phyloP scores from a whole-genome alignment of 2,888 invertebrate species.

The Scrobipalpa atriplicella region DNA sequence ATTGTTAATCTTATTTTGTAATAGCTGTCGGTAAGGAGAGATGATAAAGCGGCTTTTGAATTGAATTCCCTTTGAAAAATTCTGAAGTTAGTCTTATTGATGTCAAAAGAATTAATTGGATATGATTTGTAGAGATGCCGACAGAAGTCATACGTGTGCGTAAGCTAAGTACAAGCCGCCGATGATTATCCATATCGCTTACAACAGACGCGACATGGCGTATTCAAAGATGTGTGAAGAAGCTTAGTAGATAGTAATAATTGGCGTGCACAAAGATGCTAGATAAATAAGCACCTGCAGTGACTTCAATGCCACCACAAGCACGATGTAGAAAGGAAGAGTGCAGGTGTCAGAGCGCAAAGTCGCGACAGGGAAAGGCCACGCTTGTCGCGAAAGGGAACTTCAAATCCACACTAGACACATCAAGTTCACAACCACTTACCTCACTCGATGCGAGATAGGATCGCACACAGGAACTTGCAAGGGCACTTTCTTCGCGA shows the following conservation, averaged over 20 bases:
- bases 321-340: slow-evolving; percentile 77
- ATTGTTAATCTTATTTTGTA: slow-evolving; percentile 73
- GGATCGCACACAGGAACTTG: slow-evolving; percentile 63
- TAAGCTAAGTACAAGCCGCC: slow-evolving; percentile 20
- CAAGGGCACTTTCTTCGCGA: slow-evolving; percentile 68
- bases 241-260: slow-evolving; percentile 17
- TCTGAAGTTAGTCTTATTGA: slow-evolving; percentile 40
- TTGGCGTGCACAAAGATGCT: slow-evolving; percentile 21
- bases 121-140: slow-evolving; percentile 21
- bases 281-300: slow-evolving; percentile 39
- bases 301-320: slow-evolving; percentile 44
- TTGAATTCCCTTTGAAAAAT: slow-evolving; percentile 50
- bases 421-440: slow-evolving; percentile 56
- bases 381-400: slow-evolving; percentile 76
- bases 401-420: slow-evolving; percentile 66
- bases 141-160: not conserved
- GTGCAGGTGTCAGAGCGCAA: slow-evolving; percentile 72
- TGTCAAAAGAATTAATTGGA: slow-evolving; percentile 30
- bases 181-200: slow-evolving; percentile 17
- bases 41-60: slow-evolving; percentile 57
- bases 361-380: slow-evolving; percentile 75
- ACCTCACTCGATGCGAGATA: slow-evolving; percentile 62
- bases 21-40: slow-evolving; percentile 57
- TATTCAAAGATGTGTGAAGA: slow-evolving; percentile 22
- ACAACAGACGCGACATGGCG: slow-evolving; percentile 13